Evolutionary conservation across 2,888 invertebrate genomes (phyloP).

Genomic region (Leucania comma): DNA sequence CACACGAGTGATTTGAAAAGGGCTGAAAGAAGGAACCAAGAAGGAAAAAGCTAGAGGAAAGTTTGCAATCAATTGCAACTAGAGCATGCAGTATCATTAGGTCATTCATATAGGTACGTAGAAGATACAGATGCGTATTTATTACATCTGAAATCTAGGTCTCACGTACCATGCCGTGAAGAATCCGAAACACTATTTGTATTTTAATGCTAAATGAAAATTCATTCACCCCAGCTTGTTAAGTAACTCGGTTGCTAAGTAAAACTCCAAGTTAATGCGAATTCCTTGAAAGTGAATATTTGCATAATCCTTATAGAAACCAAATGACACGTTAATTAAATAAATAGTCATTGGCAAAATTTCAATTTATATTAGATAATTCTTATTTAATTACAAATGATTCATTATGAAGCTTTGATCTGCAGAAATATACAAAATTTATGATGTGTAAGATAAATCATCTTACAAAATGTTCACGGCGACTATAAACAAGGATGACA

Average conservation of each 20-base stretch:
- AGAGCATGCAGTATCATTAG: conserved; percentile 61
- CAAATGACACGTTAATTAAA: conserved; percentile 45
- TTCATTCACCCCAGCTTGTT: conserved; percentile 59
- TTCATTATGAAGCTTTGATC: conserved; percentile 33
- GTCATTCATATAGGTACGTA: conserved; percentile 57
- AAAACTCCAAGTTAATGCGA: conserved; percentile 47
- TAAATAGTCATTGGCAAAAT: conserved; percentile 19
- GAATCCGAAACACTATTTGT: conserved; percentile 62
- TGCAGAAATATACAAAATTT: conserved; percentile 25
- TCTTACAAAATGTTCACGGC: conserved; percentile 42
- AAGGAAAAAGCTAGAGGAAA: conserved; percentile 47
- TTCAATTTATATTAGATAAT: not conserved
- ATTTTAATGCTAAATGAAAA: conserved; percentile 63
- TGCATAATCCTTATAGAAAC: conserved; percentile 53
- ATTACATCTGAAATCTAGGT: conserved; percentile 69
- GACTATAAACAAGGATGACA: conserved; percentile 56
- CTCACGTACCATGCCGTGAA: conserved; percentile 64
- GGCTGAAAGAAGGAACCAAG: conserved; percentile 41
- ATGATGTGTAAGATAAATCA: conserved; percentile 32
- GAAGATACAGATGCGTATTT: conserved; percentile 62
- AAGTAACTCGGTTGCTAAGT: conserved; percentile 61
- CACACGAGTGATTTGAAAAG: conserved; percentile 16
- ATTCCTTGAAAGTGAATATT: conserved; percentile 59
- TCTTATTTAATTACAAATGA: conserved; percentile 29
- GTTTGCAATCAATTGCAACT: conserved; percentile 57